Conservation (phyloP, 1,140 invertebrate species). For the Achatina immaculata region DNA sequence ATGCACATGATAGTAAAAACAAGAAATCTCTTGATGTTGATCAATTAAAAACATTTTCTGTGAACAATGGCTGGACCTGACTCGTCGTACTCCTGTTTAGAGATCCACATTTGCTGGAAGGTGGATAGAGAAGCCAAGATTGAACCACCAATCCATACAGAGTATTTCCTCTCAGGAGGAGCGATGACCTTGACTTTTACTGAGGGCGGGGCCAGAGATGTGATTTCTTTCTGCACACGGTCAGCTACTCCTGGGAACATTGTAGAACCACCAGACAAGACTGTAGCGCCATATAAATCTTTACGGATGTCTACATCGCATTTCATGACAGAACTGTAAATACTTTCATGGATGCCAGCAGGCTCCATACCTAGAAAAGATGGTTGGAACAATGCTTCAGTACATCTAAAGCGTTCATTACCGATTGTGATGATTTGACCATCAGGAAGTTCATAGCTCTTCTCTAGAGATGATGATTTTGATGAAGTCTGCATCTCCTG, state of each 20-base stretch:
- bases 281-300: conserved; percentile 88
- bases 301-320: conserved; percentile 83
- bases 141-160: too few species aligned
- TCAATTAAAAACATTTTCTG: too few species aligned
- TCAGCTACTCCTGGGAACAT: conserved; percentile 92
- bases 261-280: conserved; percentile 75
- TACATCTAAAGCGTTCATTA: conserved; percentile 68
- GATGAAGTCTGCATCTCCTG: conserved; percentile 82
- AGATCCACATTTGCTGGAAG: conserved; percentile 51
- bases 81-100: conserved; percentile 57
- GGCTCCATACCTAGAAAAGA: too few species aligned
- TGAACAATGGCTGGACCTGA: too few species aligned
- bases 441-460: too few species aligned
- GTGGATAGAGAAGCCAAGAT: too few species aligned
- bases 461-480: conserved; percentile 62
- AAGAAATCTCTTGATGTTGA: too few species aligned
- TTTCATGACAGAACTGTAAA: conserved; percentile 44
- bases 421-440: too few species aligned
- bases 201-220: conserved; percentile 40
- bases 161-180: too few species aligned
- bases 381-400: conserved; percentile 81
- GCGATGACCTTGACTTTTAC: conserved; percentile 54
- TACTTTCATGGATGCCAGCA: conserved; percentile 51
- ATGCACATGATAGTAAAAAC: too few species aligned
- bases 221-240: conserved; percentile 81